Evolutionary conservation across 2,888 invertebrate genomes (phyloP), one percentile per base, ranked within the genome.

Genomic region (Drosophila subsilvestris): DNA sequence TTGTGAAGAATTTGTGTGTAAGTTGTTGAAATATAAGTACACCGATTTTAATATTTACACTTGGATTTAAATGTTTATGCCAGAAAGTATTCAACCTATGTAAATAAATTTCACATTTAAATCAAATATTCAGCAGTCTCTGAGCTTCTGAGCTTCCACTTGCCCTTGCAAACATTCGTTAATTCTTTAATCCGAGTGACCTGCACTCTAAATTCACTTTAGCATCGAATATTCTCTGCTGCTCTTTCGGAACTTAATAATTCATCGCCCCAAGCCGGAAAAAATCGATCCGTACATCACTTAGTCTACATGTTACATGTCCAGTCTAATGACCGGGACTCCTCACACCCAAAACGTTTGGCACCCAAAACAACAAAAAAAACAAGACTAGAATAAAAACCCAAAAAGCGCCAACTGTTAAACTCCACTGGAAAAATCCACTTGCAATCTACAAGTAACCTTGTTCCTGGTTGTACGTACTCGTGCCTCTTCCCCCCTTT

Each of bases 351-450:
- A n/a, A n/a, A n/a, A n/a, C n/a, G n/a, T n/a, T n/a, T n/a, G n/a
- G n/a, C 37, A 6, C 12, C 14, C 37, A 37, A 37, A n/a, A n/a
- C n/a, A n/a, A n/a, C n/a, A n/a, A n/a, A n/a, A n/a, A n/a, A 10
- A 55, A n/a, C n/a, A 18, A 2, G 32, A 22, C 18, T 48, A 47
- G 25, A 55, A 65, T 50, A 53, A 29, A 54, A 65, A 66, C 54
- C 37, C 48, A 80, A 67, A 56, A 62, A 63, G 58, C 60, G 59
- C 59, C 55, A 49, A 56, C 53, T 57, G 55, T 56, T 58, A 56
- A 63, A 54, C 42, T 54, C 43, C 22, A 63, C 63, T 53, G 68
- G 61, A 48, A n/a, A 22, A 18, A 50, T 73, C 44, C 42, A 57
- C 66, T 49, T 53, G 17, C 60, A 32, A n/a, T 20, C 51, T 59